Base-by-base conservation (phyloP, 2,888 invertebrate genomes). In the Spisula solida region DNA sequence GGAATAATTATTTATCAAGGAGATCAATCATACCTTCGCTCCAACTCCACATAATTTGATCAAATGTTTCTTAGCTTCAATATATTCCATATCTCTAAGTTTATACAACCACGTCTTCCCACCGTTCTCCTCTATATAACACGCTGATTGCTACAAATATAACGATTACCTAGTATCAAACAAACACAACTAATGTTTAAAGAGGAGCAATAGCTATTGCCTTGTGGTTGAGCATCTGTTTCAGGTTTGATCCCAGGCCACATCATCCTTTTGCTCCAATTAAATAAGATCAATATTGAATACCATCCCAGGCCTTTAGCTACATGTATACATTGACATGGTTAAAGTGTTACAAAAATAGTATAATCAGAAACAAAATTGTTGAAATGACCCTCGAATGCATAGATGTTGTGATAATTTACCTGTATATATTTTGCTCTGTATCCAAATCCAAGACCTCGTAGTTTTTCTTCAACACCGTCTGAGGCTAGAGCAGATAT, bases 11-110 rank as follows among this genome's bases (percentile, higher is more conserved):
- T 41, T 41, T 41, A 51, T 55, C 66, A 85, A 6, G 41, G 34
- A 10, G 12, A 51, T 16, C 51, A 51, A 10, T n/a, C 47, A 60
- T 93, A 98, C 99, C 98, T 99, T 99, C 14, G 98, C 98, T 2
- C 99, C 99, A 94, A 99, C 98, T 16, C 99, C 99, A 93, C 98
- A 98, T 55, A 99, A 97, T 90, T 97, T 97, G 97, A 98, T 98
- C 8, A 99, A 97, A 94, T 98, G 97, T 29, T 96, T 95, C 94
- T 98, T 98, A 0, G 99, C 98, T 91, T 98, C 97, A 78, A 97
- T 97, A 95, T 99, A 99, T 8, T 95, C 86, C 75, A 83, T 82
- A 18, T 97, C 96, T 91, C 98, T 97, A 6, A 99, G 97, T 82
- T 97, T 96, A 41, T 97, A 96, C 86, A 99, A 97, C 99, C 99